Base-by-base conservation (phyloP, 1,140 invertebrate species). In the Drosophila suzukii region DNA sequence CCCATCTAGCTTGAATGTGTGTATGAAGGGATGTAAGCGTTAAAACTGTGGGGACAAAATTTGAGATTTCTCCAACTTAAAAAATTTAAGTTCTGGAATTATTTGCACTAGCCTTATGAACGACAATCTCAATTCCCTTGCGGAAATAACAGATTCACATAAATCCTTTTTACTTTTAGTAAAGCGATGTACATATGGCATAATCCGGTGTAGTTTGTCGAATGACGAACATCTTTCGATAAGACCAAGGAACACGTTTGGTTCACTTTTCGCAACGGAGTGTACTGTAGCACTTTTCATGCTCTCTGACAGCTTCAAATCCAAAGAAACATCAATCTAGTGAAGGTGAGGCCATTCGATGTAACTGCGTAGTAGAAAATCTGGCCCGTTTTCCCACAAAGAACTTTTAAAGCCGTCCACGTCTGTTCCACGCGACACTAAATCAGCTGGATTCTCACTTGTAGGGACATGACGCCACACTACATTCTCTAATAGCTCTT, bases 401-500 rank as follows among this genome's bases (percentile, higher is more conserved):
- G 49, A 34, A 17, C n/a, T 12, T 10, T 12, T 51, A 4, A 11
- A 34, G 34, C 27, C 30, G 4, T 34, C 10, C 10, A 27, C 24
- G 8, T 27, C 17, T 27, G 20, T 47, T 27, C 20, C 20, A 44
- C 44, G 20, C 27, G 44, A 46, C 15, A 46, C 10, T 2, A 46
- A 46, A 46, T 46, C 15, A 60, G 70, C 43, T 15, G 20, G 41
- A 61, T 67, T 24, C 24, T 75, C 72, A 43, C 67, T 53, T 4
- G 61, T 62, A 11, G 38, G 6, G 4, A 79, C 43, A 47, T 72
- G 30, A 5, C n/a, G 50, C 0, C 77, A 63, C 58, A 62, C 53
- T 20, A 32, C 50, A 56, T 73, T 73, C 51, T 62, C 41, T 51
- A 15, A 13, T 10, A 51, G 30, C 6, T 34, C 30, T 17, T 51